These are phyloP conservation scores for Sclerurus mexicanus DNA, from an alignment of 2,113 vertebrate species.

Conservation along the genomic window DNA sequence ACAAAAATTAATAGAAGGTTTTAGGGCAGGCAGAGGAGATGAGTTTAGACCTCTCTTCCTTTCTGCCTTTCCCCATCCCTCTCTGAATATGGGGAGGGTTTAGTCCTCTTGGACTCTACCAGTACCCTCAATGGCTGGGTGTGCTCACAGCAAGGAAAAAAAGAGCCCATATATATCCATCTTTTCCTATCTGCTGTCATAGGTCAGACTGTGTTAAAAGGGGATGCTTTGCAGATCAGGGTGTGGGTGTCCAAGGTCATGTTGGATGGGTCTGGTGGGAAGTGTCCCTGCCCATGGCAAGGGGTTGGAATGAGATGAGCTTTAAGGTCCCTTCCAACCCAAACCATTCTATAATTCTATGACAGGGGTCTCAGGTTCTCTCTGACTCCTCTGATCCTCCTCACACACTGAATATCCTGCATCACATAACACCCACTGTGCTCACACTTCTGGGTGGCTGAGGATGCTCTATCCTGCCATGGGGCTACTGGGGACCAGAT, in stretches of 20 bases:
- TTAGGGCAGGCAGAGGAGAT: background rate
- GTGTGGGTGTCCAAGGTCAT: background rate
- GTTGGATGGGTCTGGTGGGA: background rate
- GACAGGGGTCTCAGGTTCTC: background rate
- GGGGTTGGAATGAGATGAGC: background rate
- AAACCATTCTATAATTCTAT: background rate
- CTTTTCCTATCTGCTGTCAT: background rate
- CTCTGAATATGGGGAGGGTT: background rate
- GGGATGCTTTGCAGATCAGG: background rate
- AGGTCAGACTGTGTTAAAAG: background rate
- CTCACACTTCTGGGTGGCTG: background rate
- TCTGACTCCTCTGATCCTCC: background rate
- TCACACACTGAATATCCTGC: background rate
- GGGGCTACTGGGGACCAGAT: rapidly evolving
- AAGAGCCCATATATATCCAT: too few species aligned
- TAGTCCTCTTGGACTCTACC: background rate
- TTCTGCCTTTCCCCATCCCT: background rate
- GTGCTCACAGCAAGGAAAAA: background rate
- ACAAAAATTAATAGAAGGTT: background rate
- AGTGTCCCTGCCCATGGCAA: background rate
- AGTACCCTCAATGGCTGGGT: background rate
- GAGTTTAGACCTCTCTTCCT: background rate
- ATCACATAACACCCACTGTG: background rate
- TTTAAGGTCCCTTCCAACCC: background rate
- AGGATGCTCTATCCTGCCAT: background rate